A percentile compares a stretch with the other conserved stretches of the same genome.
phyloP scores from a whole-genome alignment of 2,888 invertebrate genomes.

The Drosophila kuntzei region DNA sequence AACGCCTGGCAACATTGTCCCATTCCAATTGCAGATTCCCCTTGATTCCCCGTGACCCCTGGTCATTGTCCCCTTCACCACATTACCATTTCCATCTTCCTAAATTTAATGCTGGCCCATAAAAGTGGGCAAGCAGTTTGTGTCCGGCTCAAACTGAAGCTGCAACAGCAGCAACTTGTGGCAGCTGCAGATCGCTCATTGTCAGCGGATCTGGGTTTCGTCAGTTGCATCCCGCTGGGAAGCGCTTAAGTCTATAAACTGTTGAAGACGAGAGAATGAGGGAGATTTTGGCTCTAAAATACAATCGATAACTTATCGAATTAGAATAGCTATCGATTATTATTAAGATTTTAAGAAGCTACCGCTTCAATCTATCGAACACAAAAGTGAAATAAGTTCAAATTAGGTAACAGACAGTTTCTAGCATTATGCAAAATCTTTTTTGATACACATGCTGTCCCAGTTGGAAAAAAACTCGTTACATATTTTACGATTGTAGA shows the following conservation, averaged over 20 bases:
- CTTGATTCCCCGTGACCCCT: not conserved
- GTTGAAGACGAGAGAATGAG: conserved; percentile 15
- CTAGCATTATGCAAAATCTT: too few relatives aligned
- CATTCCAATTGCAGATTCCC: conserved; percentile 3
- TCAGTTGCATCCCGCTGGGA: conserved; percentile 49
- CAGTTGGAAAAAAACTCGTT: too few relatives aligned
- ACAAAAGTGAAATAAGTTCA: too few relatives aligned
- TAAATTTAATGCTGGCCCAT: conserved; percentile 58
- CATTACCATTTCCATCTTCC: conserved; percentile 5
- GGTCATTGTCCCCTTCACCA: not conserved
- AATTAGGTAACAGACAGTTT: too few relatives aligned
- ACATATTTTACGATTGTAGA: too few relatives aligned
- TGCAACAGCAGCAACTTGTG: conserved; percentile 28
- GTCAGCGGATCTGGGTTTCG: conserved; percentile 40
- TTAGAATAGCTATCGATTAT: not conserved
- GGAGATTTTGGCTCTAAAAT: not conserved
- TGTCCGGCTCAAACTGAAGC: conserved; percentile 31
- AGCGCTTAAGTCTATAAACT: conserved; percentile 51
- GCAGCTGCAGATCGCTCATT: conserved; percentile 67
- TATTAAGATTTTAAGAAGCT: too few relatives aligned
- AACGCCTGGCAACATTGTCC: conserved; percentile 65
- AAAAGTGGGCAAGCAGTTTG: conserved; percentile 76
- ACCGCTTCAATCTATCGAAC: too few relatives aligned
- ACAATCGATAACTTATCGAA: not conserved
- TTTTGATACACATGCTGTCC: too few relatives aligned